Conservation (phyloP, 2,113 vertebrate species). For the Choloepus hoffmanni region DNA sequence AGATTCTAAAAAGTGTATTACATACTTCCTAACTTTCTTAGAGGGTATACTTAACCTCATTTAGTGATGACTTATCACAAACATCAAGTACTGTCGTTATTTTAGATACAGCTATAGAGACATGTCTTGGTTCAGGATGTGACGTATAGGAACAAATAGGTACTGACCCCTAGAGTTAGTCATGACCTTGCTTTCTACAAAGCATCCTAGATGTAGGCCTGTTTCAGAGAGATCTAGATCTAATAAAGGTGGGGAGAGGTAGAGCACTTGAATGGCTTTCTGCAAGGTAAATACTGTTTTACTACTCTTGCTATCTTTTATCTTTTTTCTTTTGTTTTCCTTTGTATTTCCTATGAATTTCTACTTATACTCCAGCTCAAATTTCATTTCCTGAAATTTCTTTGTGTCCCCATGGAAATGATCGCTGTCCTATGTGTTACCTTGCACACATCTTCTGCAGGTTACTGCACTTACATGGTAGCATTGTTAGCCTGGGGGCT, state of each 20-base stretch:
- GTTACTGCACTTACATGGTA: not conserved
- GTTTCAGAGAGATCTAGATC: not conserved
- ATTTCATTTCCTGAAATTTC: not conserved
- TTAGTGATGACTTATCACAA: not conserved
- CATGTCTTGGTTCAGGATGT: not conserved
- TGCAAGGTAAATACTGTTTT: not conserved
- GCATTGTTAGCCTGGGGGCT: not conserved
- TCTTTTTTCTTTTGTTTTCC: not conserved
- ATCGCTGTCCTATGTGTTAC: not conserved
- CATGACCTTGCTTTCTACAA: not conserved
- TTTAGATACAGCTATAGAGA: not conserved
- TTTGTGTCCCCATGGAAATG: not conserved
- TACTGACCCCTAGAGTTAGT: not conserved
- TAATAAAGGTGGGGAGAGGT: not conserved
- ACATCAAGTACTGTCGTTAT: not conserved
- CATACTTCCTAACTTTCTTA: not conserved
- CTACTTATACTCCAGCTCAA: conserved; percentile 33
- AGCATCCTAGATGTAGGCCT: not conserved
- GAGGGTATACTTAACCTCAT: not conserved
- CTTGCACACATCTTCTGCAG: not conserved
- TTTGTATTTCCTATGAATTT: not conserved
- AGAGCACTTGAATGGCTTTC: not conserved
- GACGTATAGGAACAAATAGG: not conserved
- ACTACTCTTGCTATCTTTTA: not conserved
- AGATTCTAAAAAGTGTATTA: not conserved